Base-by-base conservation (phyloP, 2,113 vertebrate species). In the Ctenomys sociabilis region DNA sequence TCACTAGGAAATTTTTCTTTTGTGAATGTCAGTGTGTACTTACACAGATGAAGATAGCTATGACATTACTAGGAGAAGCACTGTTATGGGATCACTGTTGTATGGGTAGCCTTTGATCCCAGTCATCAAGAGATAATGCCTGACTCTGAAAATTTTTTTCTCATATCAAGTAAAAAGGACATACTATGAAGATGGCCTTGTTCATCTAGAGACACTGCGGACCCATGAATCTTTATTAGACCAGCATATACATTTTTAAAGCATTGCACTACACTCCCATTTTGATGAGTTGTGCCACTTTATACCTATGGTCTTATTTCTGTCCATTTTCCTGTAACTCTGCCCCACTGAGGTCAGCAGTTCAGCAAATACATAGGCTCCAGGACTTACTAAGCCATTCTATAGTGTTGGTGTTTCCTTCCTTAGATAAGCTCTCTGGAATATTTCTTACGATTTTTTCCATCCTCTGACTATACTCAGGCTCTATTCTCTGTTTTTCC, bases 201-300 rank as follows among this genome's bases (percentile, higher is more conserved):
- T 93, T 66, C 21, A 37, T 40, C 30, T 54, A 66, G 45, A 78
- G 70, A 40, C 12, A 32, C 13, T 78, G 61, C 26, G 52, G 30
- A 1, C 0, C 64, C 49, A 43, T 19, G 45, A 14, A 28, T 35
- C 24, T n/a, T n/a, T 59, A 24, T 30, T n/a, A 59, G 21, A 96
- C 22, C 28, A 61, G 28, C 37, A n/a, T 30, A 10, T 45, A 59
- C 26, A 6, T 28, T 45, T 43, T 26, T 45, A 59, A 81, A 77
- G 30, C 21, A 16, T 1, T 35, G 6, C 13, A 12, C 1, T 61
- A 0, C 0, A 2, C 1, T 35, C 30, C 17, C 52, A 35, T 35
- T 30, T 61, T 43, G 7, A 5, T 21, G 78, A 81, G 54, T 45
- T 1, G 5, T 49, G 19, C 8, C 57, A 21, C n/a, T 49, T 59